Conservation (phyloP, 2,113 vertebrate species). For the Anarrhichthys ocellatus region DNA sequence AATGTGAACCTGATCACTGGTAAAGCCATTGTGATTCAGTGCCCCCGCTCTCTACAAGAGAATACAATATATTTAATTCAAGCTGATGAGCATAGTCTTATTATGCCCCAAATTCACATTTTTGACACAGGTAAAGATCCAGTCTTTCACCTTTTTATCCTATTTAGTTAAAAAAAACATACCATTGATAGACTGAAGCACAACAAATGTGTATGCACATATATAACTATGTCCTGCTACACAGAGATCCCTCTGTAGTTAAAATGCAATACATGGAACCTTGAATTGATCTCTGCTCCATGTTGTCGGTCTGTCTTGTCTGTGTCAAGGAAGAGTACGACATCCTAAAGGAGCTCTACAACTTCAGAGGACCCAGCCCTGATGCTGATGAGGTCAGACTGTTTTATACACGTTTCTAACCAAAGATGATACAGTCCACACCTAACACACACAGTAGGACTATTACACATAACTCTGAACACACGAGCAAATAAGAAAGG, state of each 20-base stretch:
- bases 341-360: constrained; percentile 91
- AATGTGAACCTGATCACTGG: too few relatives aligned
- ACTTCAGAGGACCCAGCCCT: constrained; percentile 86
- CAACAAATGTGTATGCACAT: too few relatives aligned
- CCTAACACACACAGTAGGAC: background rate
- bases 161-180: background rate
- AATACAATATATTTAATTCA: background rate
- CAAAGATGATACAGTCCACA: background rate
- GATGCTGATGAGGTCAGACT: constrained; percentile 83
- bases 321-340: constrained; percentile 89
- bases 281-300: background rate
- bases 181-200: background rate
- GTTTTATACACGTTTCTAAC: background rate
- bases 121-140: background rate
- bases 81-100: background rate
- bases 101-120: background rate
- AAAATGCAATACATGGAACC: background rate
- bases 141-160: background rate
- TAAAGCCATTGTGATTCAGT: background rate
- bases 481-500: too few relatives aligned
- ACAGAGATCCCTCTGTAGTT: background rate
- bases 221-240: background rate
- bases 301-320: constrained; percentile 8
- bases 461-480: background rate
- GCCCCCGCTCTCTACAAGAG: too few relatives aligned